These are phyloP conservation scores for Pelosia muscerda DNA, from an alignment of 2,888 invertebrate species.

Conservation along the genomic window DNA sequence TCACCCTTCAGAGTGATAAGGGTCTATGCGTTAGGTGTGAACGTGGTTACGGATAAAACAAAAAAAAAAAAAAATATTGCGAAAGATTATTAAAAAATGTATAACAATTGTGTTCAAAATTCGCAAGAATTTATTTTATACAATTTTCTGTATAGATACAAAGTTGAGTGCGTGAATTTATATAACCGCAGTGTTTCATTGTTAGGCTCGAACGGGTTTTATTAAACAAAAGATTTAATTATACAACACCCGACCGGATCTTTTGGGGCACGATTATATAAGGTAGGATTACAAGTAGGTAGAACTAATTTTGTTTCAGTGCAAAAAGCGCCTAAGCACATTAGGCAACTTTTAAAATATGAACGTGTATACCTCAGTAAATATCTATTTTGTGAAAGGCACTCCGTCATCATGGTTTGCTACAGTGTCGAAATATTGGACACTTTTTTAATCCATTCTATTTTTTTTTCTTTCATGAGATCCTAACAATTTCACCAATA, in stretches of 20 bases:
- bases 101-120: not conserved
- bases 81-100: not conserved
- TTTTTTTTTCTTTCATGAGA: no score
- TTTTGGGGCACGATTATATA: not conserved
- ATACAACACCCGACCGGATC: not conserved
- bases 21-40: not conserved
- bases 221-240: constrained; percentile 18
- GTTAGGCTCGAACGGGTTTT: constrained; percentile 4
- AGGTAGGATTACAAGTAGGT: not conserved
- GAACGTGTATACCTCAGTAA: no score
- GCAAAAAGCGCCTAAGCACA: no score
- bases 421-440: no score
- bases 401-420: no score
- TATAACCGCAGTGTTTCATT: constrained; percentile 4
- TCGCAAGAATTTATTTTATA: constrained; percentile 10
- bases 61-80: constrained; percentile 8
- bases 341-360: no score
- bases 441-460: no score
- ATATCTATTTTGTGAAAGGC: no score
- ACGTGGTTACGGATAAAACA: no score
- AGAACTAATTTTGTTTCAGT: not conserved
- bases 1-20: not conserved
- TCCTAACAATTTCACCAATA: no score
- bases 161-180: constrained; percentile 9
- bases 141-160: constrained; percentile 6